Evolutionary conservation across 2,113 vertebrate genomes (phyloP).

Genomic region (Nothoprocta perdicaria): DNA sequence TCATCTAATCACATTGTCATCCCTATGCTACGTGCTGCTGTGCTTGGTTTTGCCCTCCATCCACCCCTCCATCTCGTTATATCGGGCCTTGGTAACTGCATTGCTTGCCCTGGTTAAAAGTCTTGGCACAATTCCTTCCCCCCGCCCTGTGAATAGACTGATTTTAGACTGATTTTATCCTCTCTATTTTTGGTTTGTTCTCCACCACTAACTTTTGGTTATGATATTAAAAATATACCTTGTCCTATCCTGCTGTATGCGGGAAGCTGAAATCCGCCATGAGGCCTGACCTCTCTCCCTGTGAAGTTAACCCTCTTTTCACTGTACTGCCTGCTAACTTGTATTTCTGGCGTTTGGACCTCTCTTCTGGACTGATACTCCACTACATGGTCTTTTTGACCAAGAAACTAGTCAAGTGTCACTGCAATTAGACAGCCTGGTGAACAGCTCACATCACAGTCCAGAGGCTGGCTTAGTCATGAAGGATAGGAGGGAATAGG

Average conservation of each 20-base stretch:
- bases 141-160: not conserved
- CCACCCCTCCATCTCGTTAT: not conserved
- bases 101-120: not conserved
- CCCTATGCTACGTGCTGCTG: not conserved
- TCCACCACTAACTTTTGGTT: not conserved
- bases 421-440: not conserved
- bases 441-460: not conserved
- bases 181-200: not conserved
- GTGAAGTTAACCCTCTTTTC: not conserved
- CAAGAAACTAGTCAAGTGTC: not conserved
- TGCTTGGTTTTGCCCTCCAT: not conserved
- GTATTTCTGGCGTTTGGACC: fast-evolving
- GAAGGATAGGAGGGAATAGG: not conserved
- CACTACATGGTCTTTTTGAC: fast-evolving
- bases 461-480: not conserved
- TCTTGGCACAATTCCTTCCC: not conserved
- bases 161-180: not conserved
- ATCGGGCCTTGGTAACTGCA: not conserved
- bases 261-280: not conserved
- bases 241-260: not conserved
- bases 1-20: fast-evolving
- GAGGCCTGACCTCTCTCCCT: not conserved
- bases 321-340: not conserved
- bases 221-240: not conserved
- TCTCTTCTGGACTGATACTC: fast-evolving